A percentile compares a stretch with the other conserved stretches of the same genome.
Evolutionary conservation across 1,140 invertebrate genomes (phyloP).

Genomic region (Drepana arcuata): DNA sequence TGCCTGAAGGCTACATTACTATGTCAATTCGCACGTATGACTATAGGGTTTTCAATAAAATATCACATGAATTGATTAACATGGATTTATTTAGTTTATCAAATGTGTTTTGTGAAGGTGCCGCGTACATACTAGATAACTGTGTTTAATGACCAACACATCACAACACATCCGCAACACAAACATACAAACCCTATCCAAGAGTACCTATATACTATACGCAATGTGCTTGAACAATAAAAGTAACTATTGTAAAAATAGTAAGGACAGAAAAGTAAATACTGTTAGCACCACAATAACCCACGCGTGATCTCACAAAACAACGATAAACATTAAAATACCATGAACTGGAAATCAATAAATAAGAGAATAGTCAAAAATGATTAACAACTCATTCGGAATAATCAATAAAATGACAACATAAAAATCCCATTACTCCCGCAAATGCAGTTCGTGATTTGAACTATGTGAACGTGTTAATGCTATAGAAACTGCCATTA

Average conservation of each 20-base stretch:
- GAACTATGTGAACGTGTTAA: conserved; percentile 24
- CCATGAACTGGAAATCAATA: conserved; percentile 28
- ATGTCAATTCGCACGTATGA: no score
- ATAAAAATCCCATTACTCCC: conserved; percentile 2
- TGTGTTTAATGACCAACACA: conserved; percentile 51
- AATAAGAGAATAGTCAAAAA: conserved; percentile 33
- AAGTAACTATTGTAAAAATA: no score
- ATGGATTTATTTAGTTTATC: conserved; percentile 66
- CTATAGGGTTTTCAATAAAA: no score
- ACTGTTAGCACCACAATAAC: conserved; percentile 15
- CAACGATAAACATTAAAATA: conserved; percentile 33
- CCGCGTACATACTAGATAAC: conserved; percentile 47
- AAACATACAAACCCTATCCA: no score
- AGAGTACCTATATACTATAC: no score
- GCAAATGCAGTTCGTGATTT: conserved; percentile 4
- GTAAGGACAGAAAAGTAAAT: no score
- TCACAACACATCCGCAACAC: conserved; percentile 42
- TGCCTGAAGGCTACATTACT: no score
- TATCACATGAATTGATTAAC: no score
- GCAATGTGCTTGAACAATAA: no score
- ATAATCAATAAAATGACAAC: conserved; percentile 4
- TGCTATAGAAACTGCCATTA: conserved; percentile 34
- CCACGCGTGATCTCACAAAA: conserved; percentile 30
- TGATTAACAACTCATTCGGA: conserved; percentile 26
- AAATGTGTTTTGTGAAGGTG: conserved; percentile 60